A percentile compares a stretch with the other conserved stretches of the same genome.
Evolutionary conservation across 2,797 vertebrate species (phyloP).

Genomic region (Molossus alvarezi): DNA sequence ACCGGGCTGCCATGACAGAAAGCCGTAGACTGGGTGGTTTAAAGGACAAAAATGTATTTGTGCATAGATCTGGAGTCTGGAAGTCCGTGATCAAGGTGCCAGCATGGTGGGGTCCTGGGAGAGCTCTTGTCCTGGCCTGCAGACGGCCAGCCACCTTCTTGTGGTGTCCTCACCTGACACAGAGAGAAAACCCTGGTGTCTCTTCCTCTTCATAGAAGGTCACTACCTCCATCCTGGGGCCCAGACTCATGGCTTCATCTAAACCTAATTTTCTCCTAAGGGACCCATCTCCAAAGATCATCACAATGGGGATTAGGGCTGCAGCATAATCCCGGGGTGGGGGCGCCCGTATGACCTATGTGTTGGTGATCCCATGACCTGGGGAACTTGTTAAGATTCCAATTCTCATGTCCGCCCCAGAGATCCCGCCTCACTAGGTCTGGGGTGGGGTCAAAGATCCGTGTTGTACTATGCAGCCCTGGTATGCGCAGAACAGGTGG

Average conservation of each 20-base stretch:
- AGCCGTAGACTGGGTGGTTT: not conserved
- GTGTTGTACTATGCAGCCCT: not conserved
- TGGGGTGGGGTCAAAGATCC: not conserved
- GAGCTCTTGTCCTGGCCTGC: not conserved
- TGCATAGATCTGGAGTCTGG: not conserved
- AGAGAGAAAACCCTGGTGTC: not conserved
- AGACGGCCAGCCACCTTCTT: not conserved
- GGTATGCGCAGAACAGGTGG: not conserved
- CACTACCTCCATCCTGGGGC: accelerated
- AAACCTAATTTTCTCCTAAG: not conserved
- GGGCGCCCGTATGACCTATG: not conserved
- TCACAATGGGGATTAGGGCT: not conserved
- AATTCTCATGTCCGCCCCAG: not conserved
- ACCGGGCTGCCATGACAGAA: not conserved
- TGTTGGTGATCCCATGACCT: not conserved
- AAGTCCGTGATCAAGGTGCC: not conserved
- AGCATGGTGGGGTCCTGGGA: not conserved
- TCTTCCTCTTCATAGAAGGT: not conserved
- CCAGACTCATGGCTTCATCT: not conserved
- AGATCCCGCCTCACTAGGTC: not conserved
- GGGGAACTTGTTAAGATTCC: not conserved
- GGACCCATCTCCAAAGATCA: not conserved
- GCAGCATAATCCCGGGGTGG: not conserved
- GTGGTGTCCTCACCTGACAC: not conserved
- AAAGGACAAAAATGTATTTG: not conserved